Base-by-base conservation (phyloP, 2,113 vertebrate species). In the Quiscalus mexicanus region DNA sequence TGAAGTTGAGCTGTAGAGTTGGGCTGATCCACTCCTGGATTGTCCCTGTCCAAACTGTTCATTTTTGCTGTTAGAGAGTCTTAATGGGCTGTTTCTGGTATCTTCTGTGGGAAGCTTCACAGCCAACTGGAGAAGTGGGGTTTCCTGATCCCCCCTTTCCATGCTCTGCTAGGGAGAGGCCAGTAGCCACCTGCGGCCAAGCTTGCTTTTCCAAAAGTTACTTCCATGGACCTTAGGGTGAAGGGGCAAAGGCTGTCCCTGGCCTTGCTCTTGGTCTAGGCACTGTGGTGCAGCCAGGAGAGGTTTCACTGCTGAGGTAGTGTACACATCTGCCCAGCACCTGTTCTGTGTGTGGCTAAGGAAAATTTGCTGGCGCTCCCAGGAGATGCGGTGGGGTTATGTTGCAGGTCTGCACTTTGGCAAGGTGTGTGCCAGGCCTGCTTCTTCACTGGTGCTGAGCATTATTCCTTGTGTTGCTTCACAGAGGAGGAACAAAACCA, bases 311-410 rank as follows among this genome's bases (percentile, higher is more conserved):
- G 44, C 60, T 68, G 35, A 50, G 71, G 49, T 35, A 44, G 28
- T 3, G 0, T 28, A 3, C 2, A 2, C 30, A 37, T 63, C n/a
- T 78, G 21, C 42, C 33, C 41, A 10, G 18, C 6, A 30, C 31
- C 10, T 0, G 1, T 23, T 37, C 10, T 62, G 4, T 0, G 1
- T 7, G 37, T 3, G 5, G 60, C n/a, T 8, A 9, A 33, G 33
- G 64, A 16, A 65, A 53, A 11, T 5, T 7, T 39, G 16, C 10
- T 67, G 33, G 9, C 7, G 6, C 7, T 75, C 81, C 15, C 30
- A 37, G 49, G 45, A 68, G 9, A 8, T 30, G 49, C 0, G 0
- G 25, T 47, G 44, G 31, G 2, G 4, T 42, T 63, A 12, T 23
- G 0, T 24, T 49, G 30, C 14, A 28, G 41, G 23, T 58, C 22